Base-by-base conservation (phyloP, 2,888 invertebrate genomes). In the Hyposoter dolosus region DNA sequence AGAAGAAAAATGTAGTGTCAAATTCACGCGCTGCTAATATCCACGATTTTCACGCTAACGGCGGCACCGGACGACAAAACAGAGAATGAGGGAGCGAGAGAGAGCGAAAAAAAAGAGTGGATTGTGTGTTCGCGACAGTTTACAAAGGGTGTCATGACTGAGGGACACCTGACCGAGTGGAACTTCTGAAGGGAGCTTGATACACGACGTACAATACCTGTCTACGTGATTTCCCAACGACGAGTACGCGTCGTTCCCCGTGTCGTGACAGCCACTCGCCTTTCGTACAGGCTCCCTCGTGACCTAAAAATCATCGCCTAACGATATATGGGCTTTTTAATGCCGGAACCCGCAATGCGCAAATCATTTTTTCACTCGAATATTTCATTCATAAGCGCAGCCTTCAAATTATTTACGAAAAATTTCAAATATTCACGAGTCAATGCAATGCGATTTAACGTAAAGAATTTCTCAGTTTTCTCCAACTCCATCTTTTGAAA, bases 261-360 rank as follows among this genome's bases (percentile, higher is more conserved):
- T 63, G 81, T 76, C 72, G 74, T 66, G 56, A 63, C 74, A 69
- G 78, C 78, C 78, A 85, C 75, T 82, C 78, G 68, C 43, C 72
- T 56, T 78, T 43, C 63, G 47, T 78, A 40, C 60, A 53, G 63
- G 75, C 69, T 81, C 77, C 68, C 82, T 86, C 84, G 81, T 82
- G 84, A 86, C 86, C 86, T 78, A 84, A 84, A 86, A 86, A 84
- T 84, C 50, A 86, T 86, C 19, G 15, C 78, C 76, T 45, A 63
- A 63, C 47, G 17, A 79, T 40, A 32, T 53, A 79, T 4, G 45
- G 53, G 40, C 19, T 43, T 47, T 79, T 69, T 19, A 15, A 19
- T 43, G 63, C 65, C 32, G 12, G 19, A 28, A n/a, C 17, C 10
- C 9, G 35, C 35, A 7, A 17, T 4, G 10, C n/a, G n/a, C 32